Evolutionary conservation across 2,113 vertebrate genomes (phyloP), one percentile per base, ranked within the genome.

Genomic region (Baryphthengus martii): DNA sequence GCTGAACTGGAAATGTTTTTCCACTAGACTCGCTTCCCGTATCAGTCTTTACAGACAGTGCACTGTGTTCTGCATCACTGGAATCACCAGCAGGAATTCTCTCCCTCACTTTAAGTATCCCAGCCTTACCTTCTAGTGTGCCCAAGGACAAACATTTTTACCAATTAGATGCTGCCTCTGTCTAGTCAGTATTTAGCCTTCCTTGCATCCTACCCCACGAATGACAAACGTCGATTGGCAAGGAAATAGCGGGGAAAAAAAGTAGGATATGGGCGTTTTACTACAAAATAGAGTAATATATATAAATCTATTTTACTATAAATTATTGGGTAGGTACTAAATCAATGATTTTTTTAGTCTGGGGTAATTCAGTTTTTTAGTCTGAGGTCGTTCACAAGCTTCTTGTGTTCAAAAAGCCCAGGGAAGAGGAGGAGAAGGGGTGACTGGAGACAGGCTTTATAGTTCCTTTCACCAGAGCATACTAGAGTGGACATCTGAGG

Each of bases 141-240:
- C 17, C 16, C 68, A 87, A 90, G 70, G 33, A 74, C 19, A 84
- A 85, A 77, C 21, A 66, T 31, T 74, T 91, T 77, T 77, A 70
- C 5, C 2, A 73, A 19, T 58, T n/a, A 66, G 17, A 31, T 79
- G 6, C 15, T 72, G 26, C 8, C 7, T 77, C 31, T 71, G 39
- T 4, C 5, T 85, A 33, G 35, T 74, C 19, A 61, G 39, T 61
- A 55, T 39, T 91, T 53, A 37, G 6, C 68, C 16, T 39, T 72
- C 65, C 17, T 59, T 81, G 76, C 29, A 47, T 47, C 20, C 6
- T 20, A 4, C 21, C 18, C 53, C 42, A 58, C 6, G 70, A 62
- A 82, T 80, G 24, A 13, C 2, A 80, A 73, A 55, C 35, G 7
- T 3, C 25, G 31, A 85, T 61, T 58, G 10, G 18, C 11, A 58